Base-by-base conservation (phyloP, 2,888 invertebrate species). In the Labia minor region DNA sequence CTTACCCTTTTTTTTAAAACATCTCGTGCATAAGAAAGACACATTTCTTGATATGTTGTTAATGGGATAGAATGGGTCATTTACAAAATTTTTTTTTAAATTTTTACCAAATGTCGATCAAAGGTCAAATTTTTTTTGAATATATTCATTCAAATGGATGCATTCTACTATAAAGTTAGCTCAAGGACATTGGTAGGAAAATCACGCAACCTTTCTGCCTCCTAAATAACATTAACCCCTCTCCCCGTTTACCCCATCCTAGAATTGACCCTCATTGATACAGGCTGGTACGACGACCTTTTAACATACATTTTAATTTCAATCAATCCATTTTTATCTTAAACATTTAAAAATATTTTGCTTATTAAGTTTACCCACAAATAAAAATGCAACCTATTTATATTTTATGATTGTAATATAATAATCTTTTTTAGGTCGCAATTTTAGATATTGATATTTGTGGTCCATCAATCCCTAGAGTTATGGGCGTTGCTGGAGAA, bases 381-480 rank as follows among this genome's bases (percentile, higher is more conserved):
- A 33, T 33, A 33, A 33, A 8, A 67, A 62, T 63, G 33, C 61
- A 16, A 21, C 62, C 65, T 18, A n/a, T n/a, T n/a, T n/a, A n/a
- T n/a, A n/a, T n/a, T n/a, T n/a, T n/a, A n/a, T n/a, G n/a, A n/a
- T n/a, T n/a, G n/a, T n/a, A n/a, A n/a, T n/a, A n/a, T n/a, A n/a
- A n/a, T n/a, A n/a, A n/a, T n/a, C n/a, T n/a, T n/a, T n/a, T n/a
- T 65, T 75, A 92, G 91, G 87, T 99, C 71, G 98, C 92, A 19
- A 86, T 99, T 6, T 79, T 99, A 72, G 99, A 99, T 79, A 89
- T 98, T 67, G 99, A 99, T 77, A 94, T 99, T 72, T 99, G 98
- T 81, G 99, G 99, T 0, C 99, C 99, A 62, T 96, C 96, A 20
- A 92, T 95, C 76, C 98, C 99, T 11, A 85, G 95, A 70, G 88